Evolutionary conservation across 2,797 vertebrate species (phyloP).

Genomic region (Sebastes miniatus): DNA sequence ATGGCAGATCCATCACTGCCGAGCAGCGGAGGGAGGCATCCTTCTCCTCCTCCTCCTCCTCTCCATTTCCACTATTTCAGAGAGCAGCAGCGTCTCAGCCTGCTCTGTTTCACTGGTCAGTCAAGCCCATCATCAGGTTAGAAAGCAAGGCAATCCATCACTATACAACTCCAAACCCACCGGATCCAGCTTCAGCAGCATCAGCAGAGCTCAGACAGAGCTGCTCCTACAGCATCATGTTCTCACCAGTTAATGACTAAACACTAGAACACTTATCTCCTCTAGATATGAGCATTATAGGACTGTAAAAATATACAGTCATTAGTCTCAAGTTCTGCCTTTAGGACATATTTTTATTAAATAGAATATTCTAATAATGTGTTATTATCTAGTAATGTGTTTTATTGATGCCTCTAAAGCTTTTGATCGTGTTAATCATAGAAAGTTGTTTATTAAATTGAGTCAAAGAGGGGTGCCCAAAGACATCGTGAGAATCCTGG

Average conservation of each 20-base stretch:
- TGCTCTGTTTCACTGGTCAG: constrained; percentile 59
- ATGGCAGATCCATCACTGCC: constrained; percentile 60
- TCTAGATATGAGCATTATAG: neutral
- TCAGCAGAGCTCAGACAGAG: neutral
- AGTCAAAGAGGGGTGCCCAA: too few relatives aligned
- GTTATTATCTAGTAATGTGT: too few relatives aligned
- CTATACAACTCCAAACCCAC: neutral
- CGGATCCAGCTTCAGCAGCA: neutral
- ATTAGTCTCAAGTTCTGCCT: neutral
- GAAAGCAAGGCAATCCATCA: constrained; percentile 58
- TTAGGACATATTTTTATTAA: neutral
- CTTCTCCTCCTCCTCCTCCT: neutral
- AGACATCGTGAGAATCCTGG: too few relatives aligned
- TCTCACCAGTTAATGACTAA: neutral
- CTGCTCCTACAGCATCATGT: neutral
- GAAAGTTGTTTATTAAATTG: too few relatives aligned
- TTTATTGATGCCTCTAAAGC: too few relatives aligned
- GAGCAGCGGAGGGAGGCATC: constrained; percentile 23
- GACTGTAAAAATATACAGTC: neutral
- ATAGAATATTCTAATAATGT: too few relatives aligned
- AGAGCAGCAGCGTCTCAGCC: neutral
- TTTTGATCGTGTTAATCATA: too few relatives aligned
- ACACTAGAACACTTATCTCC: neutral
- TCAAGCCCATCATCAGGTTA: constrained; percentile 58
- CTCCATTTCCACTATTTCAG: constrained; percentile 24